These are phyloP conservation scores for Drosophila borborema DNA, from an alignment of 2,888 invertebrate species.

Conservation along the genomic window DNA sequence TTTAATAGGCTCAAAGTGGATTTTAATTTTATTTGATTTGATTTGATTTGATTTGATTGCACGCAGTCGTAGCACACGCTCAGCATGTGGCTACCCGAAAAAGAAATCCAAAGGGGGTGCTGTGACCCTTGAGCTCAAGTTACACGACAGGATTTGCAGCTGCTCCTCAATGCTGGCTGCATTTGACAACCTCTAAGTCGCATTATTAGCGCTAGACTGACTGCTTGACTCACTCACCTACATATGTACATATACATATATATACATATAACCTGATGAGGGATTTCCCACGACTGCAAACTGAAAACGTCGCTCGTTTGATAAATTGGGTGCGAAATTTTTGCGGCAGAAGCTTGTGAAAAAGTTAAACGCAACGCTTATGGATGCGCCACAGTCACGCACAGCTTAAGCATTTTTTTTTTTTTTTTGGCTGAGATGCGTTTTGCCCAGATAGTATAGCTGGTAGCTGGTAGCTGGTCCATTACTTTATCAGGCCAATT, in stretches of 20 bases:
- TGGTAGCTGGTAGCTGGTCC: conserved; percentile 11
- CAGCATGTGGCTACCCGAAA: conserved; percentile 54
- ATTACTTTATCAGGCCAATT: conserved; percentile 76
- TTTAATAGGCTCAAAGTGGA: conserved; percentile 84
- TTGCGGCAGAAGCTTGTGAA: conserved; percentile 71
- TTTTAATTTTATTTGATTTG: conserved; percentile 84
- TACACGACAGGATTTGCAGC: conserved; percentile 59
- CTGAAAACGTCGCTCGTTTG: conserved; percentile 58
- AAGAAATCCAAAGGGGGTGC: conserved; percentile 6
- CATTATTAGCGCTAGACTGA: conserved; percentile 75
- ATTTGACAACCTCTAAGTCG: conserved; percentile 57
- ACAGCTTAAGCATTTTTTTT: conserved; percentile 25
- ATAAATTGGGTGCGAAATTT: conserved; percentile 82
- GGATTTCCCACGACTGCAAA: conserved; percentile 76
- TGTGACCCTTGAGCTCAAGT: conserved; percentile 67
- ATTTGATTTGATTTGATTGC: conserved; percentile 80
- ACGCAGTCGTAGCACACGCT: conserved; percentile 45
- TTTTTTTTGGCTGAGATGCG: background rate
- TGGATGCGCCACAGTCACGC: conserved; percentile 74
- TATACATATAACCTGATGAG: conserved; percentile 24
- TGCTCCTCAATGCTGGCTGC: conserved; percentile 6
- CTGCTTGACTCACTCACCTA: conserved; percentile 34
- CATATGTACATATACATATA: background rate
- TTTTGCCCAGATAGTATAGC: background rate
- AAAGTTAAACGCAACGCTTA: conserved; percentile 78